A percentile compares a stretch with the other conserved stretches of the same genome.
phyloP scores from a whole-genome alignment of 2,113 vertebrate genomes.

The Clarias batrachus region DNA sequence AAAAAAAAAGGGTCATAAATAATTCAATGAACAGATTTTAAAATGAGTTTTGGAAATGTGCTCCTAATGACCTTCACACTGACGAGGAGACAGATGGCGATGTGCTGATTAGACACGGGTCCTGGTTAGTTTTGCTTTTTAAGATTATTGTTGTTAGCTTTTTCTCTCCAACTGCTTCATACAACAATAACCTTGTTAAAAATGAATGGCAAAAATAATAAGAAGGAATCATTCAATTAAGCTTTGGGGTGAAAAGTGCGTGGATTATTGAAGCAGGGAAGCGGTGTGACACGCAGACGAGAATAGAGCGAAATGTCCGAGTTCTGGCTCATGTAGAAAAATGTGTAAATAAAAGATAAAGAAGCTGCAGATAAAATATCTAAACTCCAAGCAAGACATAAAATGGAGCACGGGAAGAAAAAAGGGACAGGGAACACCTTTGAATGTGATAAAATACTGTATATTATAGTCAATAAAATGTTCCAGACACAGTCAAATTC shows the following conservation, averaged over 20 bases:
- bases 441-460: background rate
- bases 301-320: background rate
- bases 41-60: background rate
- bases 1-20: no score
- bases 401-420: background rate
- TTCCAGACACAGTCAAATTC: background rate
- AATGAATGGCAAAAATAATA: background rate
- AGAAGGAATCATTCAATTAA: background rate
- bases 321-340: background rate
- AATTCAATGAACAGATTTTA: background rate
- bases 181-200: background rate
- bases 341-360: constrained; percentile 5
- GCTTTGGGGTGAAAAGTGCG: background rate
- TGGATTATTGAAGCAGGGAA: background rate
- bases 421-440: background rate
- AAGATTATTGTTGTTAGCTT: background rate
- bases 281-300: background rate
- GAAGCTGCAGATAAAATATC: background rate
- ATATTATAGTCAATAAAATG: constrained; percentile 1
- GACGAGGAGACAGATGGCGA: background rate
- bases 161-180: background rate
- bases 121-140: background rate
- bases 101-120: background rate
- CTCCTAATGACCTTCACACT: background rate
- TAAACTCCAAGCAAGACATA: background rate